Base-by-base conservation (phyloP, 2,888 invertebrate genomes). In the Rhagonycha lutea region DNA sequence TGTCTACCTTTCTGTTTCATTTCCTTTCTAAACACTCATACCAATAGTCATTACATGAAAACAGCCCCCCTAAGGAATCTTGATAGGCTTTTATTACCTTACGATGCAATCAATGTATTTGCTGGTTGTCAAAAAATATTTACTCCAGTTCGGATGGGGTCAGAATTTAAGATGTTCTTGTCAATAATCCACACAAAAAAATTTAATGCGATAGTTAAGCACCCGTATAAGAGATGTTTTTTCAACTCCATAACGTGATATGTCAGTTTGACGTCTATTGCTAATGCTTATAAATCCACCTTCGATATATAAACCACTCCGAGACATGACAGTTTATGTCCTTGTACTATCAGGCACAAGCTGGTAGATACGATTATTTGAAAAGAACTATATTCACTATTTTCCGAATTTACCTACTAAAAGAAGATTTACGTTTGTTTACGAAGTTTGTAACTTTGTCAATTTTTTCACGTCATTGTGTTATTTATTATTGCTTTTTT, bases 261-360 rank as follows among this genome's bases (percentile, higher is more conserved):
- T 71, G 73, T 73, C 76, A 76, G 68, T 68, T 47, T 68, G 76
- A 73, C 70, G 60, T 76, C 72, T 76, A 73, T 70, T 68, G 67
- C 70, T 73, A 73, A 73, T 73, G 73, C 70, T 73, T 73, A 70
- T 73, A 76, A 73, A 76, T 76, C 76, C 76, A 76, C 73, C 73
- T 70, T 71, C 63, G 62, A 76, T 70, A 65, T 70, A 65, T 70
- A 74, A 74, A 65, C 72, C 73, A 62, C 47, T 70, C 63, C 47
- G 61, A 72, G 32, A 73, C 76, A 75, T 67, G 71, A 75, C 75
- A 72, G 68, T 70, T 70, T 69, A 65, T 68, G 74, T 70, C 70
- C 62, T 68, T 67, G 74, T 62, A 70, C 70, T 62, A 70, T 70
- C 70, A 70, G 70, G 68, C 70, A 24, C 60, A 23, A 32, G 29